Base-by-base conservation (phyloP, 2,797 vertebrate species). In the Alosa sapidissima region DNA sequence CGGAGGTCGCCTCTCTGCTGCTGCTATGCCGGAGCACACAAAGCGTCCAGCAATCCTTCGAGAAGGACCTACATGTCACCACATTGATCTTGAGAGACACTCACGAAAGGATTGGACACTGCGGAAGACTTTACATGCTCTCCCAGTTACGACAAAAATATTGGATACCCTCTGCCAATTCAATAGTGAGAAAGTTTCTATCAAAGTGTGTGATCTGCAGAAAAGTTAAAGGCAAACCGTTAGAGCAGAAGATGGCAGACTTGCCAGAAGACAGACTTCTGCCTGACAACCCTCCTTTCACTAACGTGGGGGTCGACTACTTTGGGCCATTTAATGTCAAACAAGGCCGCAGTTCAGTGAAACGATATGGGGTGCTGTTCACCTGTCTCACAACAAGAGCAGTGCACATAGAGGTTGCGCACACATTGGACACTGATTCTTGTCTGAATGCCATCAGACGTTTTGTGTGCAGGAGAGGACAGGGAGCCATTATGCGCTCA, bases 381-480 rank as follows among this genome's bases (percentile, higher is more conserved):
- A 84, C 60, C 14, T 87, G 83, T 33, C 60, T 84, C 6, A 36
- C 86, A 28, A 82, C 52, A 2, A 68, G 86, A 82, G 86, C 83
- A 14, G 62, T 87, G 36, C 85, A 86, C 47, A 60, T 86, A 13
- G 82, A 86, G 11, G 14, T 83, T 21, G 82, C 54, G 7, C 41
- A 81, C 21, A 36, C 68, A 48, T 48, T 86, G 54, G 55, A 86
- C 72, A 83, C 85, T 16, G 82, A 83, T 19, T 86, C 75, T 41
- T 84, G 82, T 41, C 6, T 81, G 24, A 86, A 86, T 1, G 47
- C 82, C 28, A 36, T 84, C 24, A 45, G 82, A n/a, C 51, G 10
- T 7, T 83, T 86, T 19, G n/a, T 84, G 47, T 36, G 65, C 36
- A 83, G 85, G 41, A 86, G 65, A 81, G 82, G 85, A 33, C 82